Evolutionary conservation across 2,113 vertebrate species (phyloP), one percentile per base, ranked within the genome.

Genomic region (Siphamia tubifer): DNA sequence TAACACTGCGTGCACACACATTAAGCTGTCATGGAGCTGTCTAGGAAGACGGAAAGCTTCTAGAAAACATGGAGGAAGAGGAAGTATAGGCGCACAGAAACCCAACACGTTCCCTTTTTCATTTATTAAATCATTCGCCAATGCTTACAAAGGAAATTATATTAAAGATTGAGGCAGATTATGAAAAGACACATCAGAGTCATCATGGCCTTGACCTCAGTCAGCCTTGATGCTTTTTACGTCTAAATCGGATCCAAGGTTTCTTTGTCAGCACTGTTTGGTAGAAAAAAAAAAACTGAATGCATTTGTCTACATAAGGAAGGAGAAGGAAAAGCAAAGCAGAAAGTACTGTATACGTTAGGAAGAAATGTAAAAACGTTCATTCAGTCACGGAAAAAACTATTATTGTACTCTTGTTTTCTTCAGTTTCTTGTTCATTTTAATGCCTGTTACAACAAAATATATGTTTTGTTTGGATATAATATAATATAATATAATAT

Each of bases 241-340:
- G 44, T 69, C 54, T 74, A 75, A 83, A 85, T 79, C 69, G 66
- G 53, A 66, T 19, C 43, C 71, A 81, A 72, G 75, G 81, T 63
- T 72, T 48, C 13, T 48, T 24, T 62, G 55, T 71, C 69, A 62
- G 56, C 56, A 2, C 24, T 3, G 30, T 34, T 70, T 68, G 81
- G 77, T 66, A 51, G 30, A 45, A 48, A 9, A 56, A 9, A 56
- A 77, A 69, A n/a, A n/a, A n/a, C n/a, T 69, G 0, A 72, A 83
- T 36, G 36, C 4, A 56, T 78, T 52, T 35, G 47, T 31, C 54
- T 21, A 60, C 32, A 58, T 80, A 65, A 77, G n/a, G 20, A 36
- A 58, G 44, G 52, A 63, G 53, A 30, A 11, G 6, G n/a, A n/a
- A n/a, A n/a, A n/a, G n/a, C n/a, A n/a, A n/a, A n/a, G n/a, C n/a